Base-by-base conservation (phyloP, 2,888 invertebrate genomes). In the Trichacis sp. region DNA sequence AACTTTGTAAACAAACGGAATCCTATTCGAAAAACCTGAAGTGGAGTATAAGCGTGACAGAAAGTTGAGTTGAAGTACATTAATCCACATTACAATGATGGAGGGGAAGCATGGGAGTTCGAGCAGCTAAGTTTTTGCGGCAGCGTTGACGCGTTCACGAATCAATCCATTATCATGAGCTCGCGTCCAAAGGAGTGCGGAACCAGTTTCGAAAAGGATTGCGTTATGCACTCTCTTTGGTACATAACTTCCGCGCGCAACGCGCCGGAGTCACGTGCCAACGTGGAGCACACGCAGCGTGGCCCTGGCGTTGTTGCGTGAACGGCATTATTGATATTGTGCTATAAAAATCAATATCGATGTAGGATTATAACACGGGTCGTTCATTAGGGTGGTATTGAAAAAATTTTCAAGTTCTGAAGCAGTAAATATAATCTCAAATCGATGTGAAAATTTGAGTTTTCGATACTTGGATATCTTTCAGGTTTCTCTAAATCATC, bases 261-360 rank as follows among this genome's bases (percentile, higher is more conserved):
- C 43, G 15, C 36, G 64, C 59, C 49, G 48, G 36, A 52, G 66
- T 67, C 66, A 67, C 62, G 66, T 67, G 66, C 62, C 61, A 20
- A 12, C 45, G 40, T 24, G 48, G 33, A 45, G 59, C 58, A 67
- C 66, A 62, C 58, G 54, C 51, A 45, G 56, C 42, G n/a, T n/a
- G n/a, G n/a, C n/a, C 51, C 58, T 43, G 12, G 30, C 18, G 52
- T 11, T 15, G 47, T 19, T 47, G 61, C 61, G 61, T 55, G 58
- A 29, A 42, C 47, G 49, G 64, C 56, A 65, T 61, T 61, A 64
- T 60, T 64, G 56, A 56, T 60, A 64, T 40, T 53, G 30, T 19
- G 1, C 51, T 19, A 57, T 57, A 57, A 61, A 61, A 65, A 66
- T 62, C 19, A 55, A 38, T 19, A 66, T 38, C 51, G 20, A 40